phyloP scores from a whole-genome alignment of 2,113 vertebrate genomes.

The Neolamprologus caudopunctatus region DNA sequence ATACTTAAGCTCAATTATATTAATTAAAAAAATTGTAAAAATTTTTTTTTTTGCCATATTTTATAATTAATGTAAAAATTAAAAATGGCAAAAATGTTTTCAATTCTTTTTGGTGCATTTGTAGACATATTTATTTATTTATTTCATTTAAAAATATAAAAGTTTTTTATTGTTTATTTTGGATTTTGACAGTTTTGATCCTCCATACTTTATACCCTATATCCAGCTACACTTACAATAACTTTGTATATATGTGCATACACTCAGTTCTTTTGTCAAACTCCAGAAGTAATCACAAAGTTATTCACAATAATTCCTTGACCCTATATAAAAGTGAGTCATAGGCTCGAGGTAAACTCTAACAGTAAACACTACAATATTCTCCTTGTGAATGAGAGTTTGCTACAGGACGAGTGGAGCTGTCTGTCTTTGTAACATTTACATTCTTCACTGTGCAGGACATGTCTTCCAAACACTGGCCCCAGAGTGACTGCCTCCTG shows the following conservation, averaged over 20 bases:
- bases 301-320: neutral
- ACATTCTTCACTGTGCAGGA: slow-evolving; percentile 9
- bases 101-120: neutral
- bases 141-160: neutral
- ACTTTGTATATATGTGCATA: neutral
- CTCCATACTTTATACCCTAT: neutral
- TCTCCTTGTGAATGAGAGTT: neutral
- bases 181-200: neutral
- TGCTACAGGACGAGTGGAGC: neutral
- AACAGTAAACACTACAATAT: neutral
- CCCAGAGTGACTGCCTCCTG: slow-evolving; percentile 56
- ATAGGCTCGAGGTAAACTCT: neutral
- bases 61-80: neutral
- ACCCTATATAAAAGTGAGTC: neutral
- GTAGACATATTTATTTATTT: neutral
- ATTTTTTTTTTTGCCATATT: neutral
- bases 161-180: neutral
- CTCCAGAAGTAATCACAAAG: neutral
- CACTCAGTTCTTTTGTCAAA: neutral
- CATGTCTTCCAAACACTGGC: slow-evolving; percentile 31
- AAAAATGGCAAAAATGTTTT: neutral
- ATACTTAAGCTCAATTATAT: neutral
- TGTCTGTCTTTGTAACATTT: slow-evolving; percentile 18
- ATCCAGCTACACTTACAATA: neutral
- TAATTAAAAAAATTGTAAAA: accelerated